Evolutionary conservation across 2,888 invertebrate species (phyloP), one percentile per base, ranked within the genome.

Genomic region (Synergus umbraculus): DNA sequence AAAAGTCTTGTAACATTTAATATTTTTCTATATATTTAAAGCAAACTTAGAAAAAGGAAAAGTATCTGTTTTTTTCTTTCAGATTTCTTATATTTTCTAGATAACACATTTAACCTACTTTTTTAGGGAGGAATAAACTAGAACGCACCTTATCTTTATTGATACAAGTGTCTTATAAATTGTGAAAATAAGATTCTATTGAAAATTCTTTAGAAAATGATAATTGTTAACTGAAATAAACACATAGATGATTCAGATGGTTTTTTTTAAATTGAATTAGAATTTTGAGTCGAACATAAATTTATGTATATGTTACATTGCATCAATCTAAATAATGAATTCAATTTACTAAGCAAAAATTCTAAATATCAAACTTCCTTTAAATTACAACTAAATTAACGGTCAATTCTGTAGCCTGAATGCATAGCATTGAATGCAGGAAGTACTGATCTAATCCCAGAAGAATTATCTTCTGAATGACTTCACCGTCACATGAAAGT

Each of bases 401-500:
- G 43, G 43, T 18, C 66, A 66, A n/a, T 66, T 66, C 18, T 66
- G 4, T 18, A 41, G 9, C 7, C n/a, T 66, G 43, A n/a, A 66
- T 41, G 18, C 9, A 66, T n/a, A 18, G 66, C 41, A 43, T 9
- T 66, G 5, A 66, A 43, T 43, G 2, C 66, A 18, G 43, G 66
- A 43, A 66, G 43, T 66, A 66, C 66, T 66, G 43, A 66, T 66
- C 18, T 4, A 43, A 43, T 66, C 9, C 41, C 18, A 43, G 43
- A 66, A 43, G 43, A 66, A 66, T 66, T 43, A 66, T 43, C 3
- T n/a, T 66, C 15, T 66, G n/a, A 43, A 66, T 66, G 66, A 66
- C 66, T 66, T 66, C n/a, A 66, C 4, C 18, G n/a, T 10, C n/a
- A 43, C 10, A 66, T 2, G 43, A 66, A 66, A 66, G 10, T 22